Conservation (phyloP, 2,888 invertebrate genomes). For the Cabera pusaria region DNA sequence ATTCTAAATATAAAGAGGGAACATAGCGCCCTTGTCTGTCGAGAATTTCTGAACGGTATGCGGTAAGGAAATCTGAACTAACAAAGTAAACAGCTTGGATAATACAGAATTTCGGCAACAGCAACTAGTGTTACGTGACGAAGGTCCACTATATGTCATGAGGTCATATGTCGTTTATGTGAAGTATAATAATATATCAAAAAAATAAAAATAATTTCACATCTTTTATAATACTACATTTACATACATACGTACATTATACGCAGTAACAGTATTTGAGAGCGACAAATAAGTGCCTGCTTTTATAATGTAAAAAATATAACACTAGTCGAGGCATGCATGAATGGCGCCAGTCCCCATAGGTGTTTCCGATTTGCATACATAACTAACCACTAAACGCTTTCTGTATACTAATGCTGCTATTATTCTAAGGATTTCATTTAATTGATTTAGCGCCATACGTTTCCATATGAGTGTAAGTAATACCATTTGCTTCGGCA, state of each 20-base stretch:
- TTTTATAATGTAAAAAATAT: too few species aligned
- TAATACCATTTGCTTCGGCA: slow-evolving; percentile 3
- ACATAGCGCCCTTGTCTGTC: slow-evolving; percentile 41
- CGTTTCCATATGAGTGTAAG: too few species aligned
- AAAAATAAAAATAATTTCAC: too few species aligned
- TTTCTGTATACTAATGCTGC: slow-evolving; percentile 42
- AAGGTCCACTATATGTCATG: too few species aligned
- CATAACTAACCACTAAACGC: slow-evolving; percentile 46
- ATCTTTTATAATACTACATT: too few species aligned
- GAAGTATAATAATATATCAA: too few species aligned
- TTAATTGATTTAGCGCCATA: slow-evolving; percentile 32
- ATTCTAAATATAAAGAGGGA: slow-evolving; percentile 44
- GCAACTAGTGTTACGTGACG: slow-evolving; percentile 16
- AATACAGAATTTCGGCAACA: slow-evolving; percentile 10
- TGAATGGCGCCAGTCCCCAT: slow-evolving; percentile 44
- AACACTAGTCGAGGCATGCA: slow-evolving; percentile 34
- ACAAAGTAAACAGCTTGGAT: slow-evolving; percentile 15
- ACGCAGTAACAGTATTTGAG: too few species aligned
- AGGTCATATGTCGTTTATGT: too few species aligned
- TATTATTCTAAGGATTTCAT: slow-evolving; percentile 33
- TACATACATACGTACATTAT: too few species aligned
- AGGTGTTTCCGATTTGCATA: slow-evolving; percentile 56
- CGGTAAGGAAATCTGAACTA: slow-evolving; percentile 19
- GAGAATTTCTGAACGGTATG: slow-evolving; percentile 31
- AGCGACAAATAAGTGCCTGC: too few species aligned